Percentiles rank a stretch among this genome's conserved stretches.
phyloP scores from a whole-genome alignment of 2,113 vertebrate genomes.

The Eubucco bourcierii region DNA sequence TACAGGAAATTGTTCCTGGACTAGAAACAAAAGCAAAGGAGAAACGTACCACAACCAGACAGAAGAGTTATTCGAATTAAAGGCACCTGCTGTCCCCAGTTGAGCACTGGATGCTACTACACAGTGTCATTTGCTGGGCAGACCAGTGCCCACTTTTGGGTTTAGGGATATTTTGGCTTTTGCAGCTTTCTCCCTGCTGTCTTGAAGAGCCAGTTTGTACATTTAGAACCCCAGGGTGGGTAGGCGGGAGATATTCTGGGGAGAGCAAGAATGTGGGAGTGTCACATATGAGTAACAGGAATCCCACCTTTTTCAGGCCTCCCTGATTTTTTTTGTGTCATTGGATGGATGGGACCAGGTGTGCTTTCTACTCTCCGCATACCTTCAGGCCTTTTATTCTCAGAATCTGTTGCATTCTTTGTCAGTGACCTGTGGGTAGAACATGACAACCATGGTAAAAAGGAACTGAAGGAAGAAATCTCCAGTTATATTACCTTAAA shows the following conservation, averaged over 20 bases:
- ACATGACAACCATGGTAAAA: neutral
- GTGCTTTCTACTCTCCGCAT: neutral
- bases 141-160: neutral
- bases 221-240: neutral
- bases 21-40: neutral
- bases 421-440: slow-evolving; percentile 18
- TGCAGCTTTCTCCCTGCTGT: neutral
- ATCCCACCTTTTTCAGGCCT: slow-evolving; percentile 11
- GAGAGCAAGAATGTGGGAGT: neutral
- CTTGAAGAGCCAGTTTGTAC: neutral
- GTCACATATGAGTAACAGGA: neutral
- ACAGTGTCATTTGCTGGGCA: neutral
- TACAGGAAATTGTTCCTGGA: neutral
- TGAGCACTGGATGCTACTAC: neutral
- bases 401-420: neutral
- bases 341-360: neutral
- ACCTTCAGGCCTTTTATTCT: slow-evolving; percentile 13
- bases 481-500: slow-evolving; percentile 13
- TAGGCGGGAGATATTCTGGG: neutral
- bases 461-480: neutral
- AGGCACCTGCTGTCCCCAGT: neutral
- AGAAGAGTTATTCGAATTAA: neutral
- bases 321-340: neutral
- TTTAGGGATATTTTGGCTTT: neutral
- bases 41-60: neutral